A percentile compares a stretch with the other conserved stretches of the same genome.
phyloP scores from a whole-genome alignment of 2,888 invertebrate species.

The Caenorhabditis sinica region DNA sequence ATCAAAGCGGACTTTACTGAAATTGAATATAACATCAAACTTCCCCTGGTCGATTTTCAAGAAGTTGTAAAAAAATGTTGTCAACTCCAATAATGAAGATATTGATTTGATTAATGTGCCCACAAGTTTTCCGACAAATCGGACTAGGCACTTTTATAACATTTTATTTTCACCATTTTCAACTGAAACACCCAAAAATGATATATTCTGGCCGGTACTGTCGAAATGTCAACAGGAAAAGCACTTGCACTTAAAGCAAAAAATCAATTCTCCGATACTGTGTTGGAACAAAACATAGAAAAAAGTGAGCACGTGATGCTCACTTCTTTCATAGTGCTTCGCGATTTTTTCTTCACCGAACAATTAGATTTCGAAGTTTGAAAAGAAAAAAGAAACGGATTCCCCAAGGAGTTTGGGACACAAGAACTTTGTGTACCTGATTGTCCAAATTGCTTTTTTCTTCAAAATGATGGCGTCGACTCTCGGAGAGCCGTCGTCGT shows the following conservation, averaged over 20 bases:
- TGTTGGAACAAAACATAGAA: constrained; percentile 41
- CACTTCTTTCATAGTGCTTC: constrained; percentile 32
- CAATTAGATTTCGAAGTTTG: constrained; percentile 41
- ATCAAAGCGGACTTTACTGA: too few relatives aligned
- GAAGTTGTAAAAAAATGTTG: too few relatives aligned
- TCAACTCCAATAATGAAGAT: too few relatives aligned
- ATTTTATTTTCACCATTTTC: too few relatives aligned
- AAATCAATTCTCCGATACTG: background rate
- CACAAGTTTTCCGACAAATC: too few relatives aligned
- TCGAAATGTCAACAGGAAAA: too few relatives aligned
- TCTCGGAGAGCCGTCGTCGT: background rate
- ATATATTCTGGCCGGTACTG: too few relatives aligned
- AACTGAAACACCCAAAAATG: too few relatives aligned
- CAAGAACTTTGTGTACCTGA: constrained; percentile 66
- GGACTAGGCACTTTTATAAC: too few relatives aligned
- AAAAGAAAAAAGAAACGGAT: background rate
- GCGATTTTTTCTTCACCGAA: constrained; percentile 39
- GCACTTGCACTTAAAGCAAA: background rate
- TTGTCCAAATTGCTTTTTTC: constrained; percentile 63
- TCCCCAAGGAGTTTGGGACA: constrained; percentile 41
- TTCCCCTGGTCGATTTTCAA: too few relatives aligned
- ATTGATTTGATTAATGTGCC: too few relatives aligned
- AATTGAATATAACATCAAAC: too few relatives aligned
- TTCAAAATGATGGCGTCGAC: constrained; percentile 38
- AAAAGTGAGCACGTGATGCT: constrained; percentile 30